Evolutionary conservation across 2,797 vertebrate genomes (phyloP), one percentile per base, ranked within the genome.

Genomic region (Hybognathus amarus): DNA sequence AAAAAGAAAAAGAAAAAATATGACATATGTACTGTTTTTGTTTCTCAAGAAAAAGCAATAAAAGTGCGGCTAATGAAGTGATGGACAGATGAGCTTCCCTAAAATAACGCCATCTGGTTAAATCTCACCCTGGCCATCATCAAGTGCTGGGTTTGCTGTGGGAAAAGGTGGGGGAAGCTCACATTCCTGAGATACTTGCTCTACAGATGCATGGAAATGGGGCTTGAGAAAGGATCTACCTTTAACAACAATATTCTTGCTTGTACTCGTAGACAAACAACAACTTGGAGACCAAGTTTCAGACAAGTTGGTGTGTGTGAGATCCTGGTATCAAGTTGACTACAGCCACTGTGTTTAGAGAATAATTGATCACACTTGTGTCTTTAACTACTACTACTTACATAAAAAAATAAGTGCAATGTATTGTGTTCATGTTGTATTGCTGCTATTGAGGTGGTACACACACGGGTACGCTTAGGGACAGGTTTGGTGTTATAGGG

Each of bases 101-200:
- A 80, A 85, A 90, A 90, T 42, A 66, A 88, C 63, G 84, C 80
- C 83, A 90, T 91, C 86, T 90, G 90, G 82, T 88, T 85, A 85
- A 79, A 79, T 79, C 87, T 84, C 87, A 69, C 77, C 77, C 89
- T 87, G 87, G 88, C 83, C 88, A 85, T 54, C 73, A 69, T 54
- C 73, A 69, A 63, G 83, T 63, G 67, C 40, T 83, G 63, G 76
- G 89, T 88, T 82, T 84, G 81, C 22, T 9, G 77, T 87, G 80
- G 88, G 76, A 63, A 66, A 71, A 79, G 33, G 54, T 74, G 87
- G 86, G 83, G 83, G 85, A 76, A 80, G 86, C 82, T 83, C 69
- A 74, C 89, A 92, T 90, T 91, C 90, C 87, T 89, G 69, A 73
- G 87, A 91, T 90, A 84, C 85, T 84, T 88, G 50, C 84, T 75